These are phyloP conservation scores for Cheilosia soror DNA, from an alignment of 2,888 invertebrate genomes.

Conservation along the genomic window DNA sequence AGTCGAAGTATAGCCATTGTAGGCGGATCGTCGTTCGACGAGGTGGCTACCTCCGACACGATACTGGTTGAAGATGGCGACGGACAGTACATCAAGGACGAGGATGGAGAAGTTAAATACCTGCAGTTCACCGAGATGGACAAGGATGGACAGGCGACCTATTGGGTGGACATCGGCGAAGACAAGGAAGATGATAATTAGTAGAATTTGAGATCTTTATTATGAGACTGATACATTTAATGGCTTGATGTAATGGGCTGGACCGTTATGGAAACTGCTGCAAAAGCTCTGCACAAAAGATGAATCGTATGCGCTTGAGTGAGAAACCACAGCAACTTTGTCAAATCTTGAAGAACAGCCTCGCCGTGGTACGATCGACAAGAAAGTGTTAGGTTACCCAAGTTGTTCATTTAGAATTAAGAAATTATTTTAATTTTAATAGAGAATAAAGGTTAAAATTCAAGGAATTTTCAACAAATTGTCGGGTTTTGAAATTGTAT, in stretches of 20 bases:
- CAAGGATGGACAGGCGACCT: conserved; percentile 76
- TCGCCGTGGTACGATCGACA: too few species aligned
- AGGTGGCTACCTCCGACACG: conserved; percentile 58
- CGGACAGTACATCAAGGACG: conserved; percentile 76
- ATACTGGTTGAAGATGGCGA: conserved; percentile 69
- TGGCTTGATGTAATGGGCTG: not conserved
- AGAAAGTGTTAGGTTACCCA: too few species aligned
- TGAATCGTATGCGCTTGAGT: not conserved
- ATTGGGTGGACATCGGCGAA: conserved; percentile 78
- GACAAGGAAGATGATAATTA: conserved; percentile 59
- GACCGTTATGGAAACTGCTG: not conserved
- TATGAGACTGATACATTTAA: conserved; percentile 69
- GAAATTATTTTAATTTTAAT: too few species aligned
- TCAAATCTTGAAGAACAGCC: too few species aligned
- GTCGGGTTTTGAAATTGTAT: too few species aligned
- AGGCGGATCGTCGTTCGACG: conserved; percentile 26
- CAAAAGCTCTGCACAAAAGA: not conserved
- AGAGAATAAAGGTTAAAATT: too few species aligned
- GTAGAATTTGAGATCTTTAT: not conserved
- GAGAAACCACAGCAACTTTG: too few species aligned
- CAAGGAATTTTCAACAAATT: too few species aligned
- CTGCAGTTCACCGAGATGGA: conserved; percentile 78
- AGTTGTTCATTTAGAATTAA: too few species aligned
- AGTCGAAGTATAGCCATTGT: conserved; percentile 8
- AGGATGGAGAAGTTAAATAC: conserved; percentile 77